A percentile compares a stretch with the other conserved stretches of the same genome.
Evolutionary conservation across 2,888 invertebrate species (phyloP).

Genomic region (Erebia aethiops): DNA sequence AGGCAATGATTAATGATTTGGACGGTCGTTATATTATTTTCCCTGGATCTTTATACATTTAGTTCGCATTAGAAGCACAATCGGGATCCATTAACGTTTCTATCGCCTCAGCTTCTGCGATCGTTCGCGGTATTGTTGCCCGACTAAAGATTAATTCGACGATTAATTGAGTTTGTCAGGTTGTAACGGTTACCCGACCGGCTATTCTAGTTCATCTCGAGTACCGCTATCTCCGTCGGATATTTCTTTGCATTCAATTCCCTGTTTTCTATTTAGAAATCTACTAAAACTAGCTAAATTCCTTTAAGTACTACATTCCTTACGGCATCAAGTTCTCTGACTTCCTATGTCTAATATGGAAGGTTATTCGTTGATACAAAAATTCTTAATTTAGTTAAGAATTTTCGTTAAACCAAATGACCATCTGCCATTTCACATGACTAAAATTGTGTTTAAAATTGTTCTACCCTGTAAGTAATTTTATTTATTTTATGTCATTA

Average conservation of each 20-base stretch:
- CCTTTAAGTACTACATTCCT: constrained; percentile 7
- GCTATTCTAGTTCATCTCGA: constrained; percentile 72
- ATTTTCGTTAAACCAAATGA: too few relatives aligned
- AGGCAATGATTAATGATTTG: neutral
- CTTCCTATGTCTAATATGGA: neutral
- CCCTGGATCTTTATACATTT: neutral
- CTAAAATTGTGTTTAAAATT: too few relatives aligned
- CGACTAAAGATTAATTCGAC: constrained; percentile 47
- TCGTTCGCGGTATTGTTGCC: constrained; percentile 36
- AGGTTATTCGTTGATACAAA: too few relatives aligned
- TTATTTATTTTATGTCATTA: too few relatives aligned
- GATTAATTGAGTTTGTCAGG: constrained; percentile 69
- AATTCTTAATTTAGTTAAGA: too few relatives aligned
- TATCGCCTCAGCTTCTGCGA: constrained; percentile 21
- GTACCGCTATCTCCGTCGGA: constrained; percentile 65
- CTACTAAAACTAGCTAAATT: constrained; percentile 32
- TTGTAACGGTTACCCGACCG: constrained; percentile 71
- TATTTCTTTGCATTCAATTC: constrained; percentile 54
- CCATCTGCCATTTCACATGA: too few relatives aligned
- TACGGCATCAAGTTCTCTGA: neutral
- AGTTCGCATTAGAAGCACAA: neutral
- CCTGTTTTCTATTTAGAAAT: constrained; percentile 39
- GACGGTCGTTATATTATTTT: neutral
- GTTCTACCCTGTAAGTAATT: too few relatives aligned
- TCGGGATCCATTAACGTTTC: constrained; percentile 11